A percentile compares a stretch with the other conserved stretches of the same genome.
phyloP scores from a whole-genome alignment of 2,797 vertebrate species.

The Phyllotis vaccarum region DNA sequence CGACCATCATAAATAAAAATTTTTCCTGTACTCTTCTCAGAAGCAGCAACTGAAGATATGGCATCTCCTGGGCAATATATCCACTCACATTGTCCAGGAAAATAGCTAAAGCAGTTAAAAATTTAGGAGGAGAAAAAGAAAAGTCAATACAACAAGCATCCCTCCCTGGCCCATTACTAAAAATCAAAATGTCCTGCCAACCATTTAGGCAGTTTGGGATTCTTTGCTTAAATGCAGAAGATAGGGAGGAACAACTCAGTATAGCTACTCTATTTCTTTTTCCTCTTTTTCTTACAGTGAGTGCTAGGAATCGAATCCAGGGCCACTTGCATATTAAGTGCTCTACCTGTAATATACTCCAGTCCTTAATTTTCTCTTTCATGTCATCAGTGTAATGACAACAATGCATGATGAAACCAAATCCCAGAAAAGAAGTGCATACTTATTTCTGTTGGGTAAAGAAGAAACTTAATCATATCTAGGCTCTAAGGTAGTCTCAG shows the following conservation, averaged over 20 bases:
- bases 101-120: constrained; percentile 89
- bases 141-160: neutral
- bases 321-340: neutral
- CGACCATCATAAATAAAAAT: constrained; percentile 98
- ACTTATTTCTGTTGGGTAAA: constrained; percentile 33
- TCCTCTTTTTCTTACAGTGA: neutral
- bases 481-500: constrained; percentile 3
- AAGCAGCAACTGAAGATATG: constrained; percentile 97
- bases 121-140: neutral
- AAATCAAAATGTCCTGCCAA: neutral
- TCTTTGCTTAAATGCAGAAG: constrained; percentile 34
- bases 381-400: constrained; percentile 16
- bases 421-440: neutral
- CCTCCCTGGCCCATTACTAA: neutral
- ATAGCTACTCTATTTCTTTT: constrained; percentile 36
- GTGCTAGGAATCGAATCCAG: neutral
- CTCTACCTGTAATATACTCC: neutral
- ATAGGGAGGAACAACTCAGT: neutral
- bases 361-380: constrained; percentile 30
- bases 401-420: constrained; percentile 43
- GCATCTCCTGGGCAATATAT: constrained; percentile 98
- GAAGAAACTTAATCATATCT: constrained; percentile 32
- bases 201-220: constrained; percentile 35
- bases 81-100: constrained; percentile 98
- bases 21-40: constrained; percentile 97